phyloP scores from a whole-genome alignment of 2,888 invertebrate genomes.

The Nymphalis urticae region DNA sequence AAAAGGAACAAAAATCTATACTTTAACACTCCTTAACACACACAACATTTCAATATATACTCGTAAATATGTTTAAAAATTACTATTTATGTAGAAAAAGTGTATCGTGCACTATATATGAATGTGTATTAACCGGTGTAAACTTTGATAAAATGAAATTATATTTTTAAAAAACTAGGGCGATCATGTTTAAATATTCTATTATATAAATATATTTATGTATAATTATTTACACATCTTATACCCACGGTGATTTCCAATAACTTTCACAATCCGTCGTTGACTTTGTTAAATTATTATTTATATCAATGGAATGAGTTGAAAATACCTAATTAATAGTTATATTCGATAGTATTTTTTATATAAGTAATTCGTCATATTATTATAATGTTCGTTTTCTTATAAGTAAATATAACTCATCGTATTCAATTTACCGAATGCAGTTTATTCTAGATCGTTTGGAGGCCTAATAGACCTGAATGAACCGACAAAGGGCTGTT shows the following conservation, averaged over 20 bases:
- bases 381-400: background rate
- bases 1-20: conserved; percentile 17
- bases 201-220: conserved; percentile 45
- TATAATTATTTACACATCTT: conserved; percentile 56
- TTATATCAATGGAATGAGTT: conserved; percentile 4
- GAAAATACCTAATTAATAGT: conserved; percentile 4
- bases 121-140: conserved; percentile 52
- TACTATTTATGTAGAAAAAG: conserved; percentile 54
- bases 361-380: conserved; percentile 6
- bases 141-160: conserved; percentile 50
- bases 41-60: conserved; percentile 16
- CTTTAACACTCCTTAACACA: background rate
- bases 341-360: background rate
- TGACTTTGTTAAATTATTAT: conserved; percentile 10
- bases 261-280: conserved; percentile 24
- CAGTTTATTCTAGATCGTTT: too few relatives aligned
- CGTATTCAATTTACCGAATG: background rate
- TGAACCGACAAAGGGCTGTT: too few relatives aligned
- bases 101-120: conserved; percentile 60
- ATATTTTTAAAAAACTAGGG: conserved; percentile 50
- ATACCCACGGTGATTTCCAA: conserved; percentile 41
- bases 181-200: conserved; percentile 40
- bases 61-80: conserved; percentile 11
- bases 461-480: too few relatives aligned
- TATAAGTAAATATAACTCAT: background rate